Evolutionary conservation across 2,113 vertebrate species (phyloP), one percentile per base, ranked within the genome.

Genomic region (Paramisgurnus dabryanus): DNA sequence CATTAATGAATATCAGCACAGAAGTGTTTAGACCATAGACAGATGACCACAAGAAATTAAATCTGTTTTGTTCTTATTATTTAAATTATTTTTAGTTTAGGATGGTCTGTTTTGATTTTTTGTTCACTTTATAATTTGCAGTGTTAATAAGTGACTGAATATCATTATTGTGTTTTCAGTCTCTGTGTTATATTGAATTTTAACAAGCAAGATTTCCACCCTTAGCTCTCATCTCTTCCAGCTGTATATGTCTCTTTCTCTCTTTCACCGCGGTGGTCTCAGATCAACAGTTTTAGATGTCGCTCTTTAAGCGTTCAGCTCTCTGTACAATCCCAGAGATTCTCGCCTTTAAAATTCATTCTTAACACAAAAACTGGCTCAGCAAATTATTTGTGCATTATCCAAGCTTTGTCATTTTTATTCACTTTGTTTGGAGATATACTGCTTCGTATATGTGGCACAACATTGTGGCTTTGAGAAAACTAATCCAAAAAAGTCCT

Each of bases 191-290:
- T 13, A 34, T 34, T 34, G 27, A 34, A 34, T 34, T 2, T 34
- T 34, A 34, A 34, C 27, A 34, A 34, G 63, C 9, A 7, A 5
- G 63, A 45, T n/a, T 40, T 27, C 67, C 57, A 65, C 65, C 39
- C 43, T 85, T 66, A 75, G 50, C 50, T 18, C 55, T 39, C 3
- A 40, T 34, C 43, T 63, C 65, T 68, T 71, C 75, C 60, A 49
- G 27, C 22, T 22, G 22, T 34, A 34, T 34, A 34, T 34, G 40
- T 18, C n/a, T 61, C 49, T 80, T 18, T 71, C 70, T 68, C 60
- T 75, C 58, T 61, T 76, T 72, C 40, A 58, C 49, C 15, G 43
- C 45, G 49, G 55, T 18, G 45, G 66, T 15, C 27, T 64, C 43
- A 50, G 61, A 50, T 67, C 57, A 27, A 76, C 55, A 79, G 22